Evolutionary conservation across 2,797 vertebrate genomes (phyloP), one percentile per base, ranked within the genome.

Genomic region (Hippoglossus hippoglossus): DNA sequence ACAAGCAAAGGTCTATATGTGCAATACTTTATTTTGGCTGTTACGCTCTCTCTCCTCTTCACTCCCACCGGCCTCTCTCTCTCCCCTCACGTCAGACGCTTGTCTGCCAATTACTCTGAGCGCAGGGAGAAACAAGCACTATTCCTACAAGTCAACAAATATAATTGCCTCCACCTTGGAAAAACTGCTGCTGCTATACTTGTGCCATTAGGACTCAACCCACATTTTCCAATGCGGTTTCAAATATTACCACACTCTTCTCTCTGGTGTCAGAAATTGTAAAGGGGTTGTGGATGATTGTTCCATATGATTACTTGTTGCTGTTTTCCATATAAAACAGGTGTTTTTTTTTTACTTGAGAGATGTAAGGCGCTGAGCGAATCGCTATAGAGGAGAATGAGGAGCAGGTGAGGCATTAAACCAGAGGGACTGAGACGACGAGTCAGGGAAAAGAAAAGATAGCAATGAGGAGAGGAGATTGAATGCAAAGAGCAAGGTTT

Each of bases 161-260:
- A 87, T 86, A 91, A 91, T 85, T 91, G 87, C 83, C 75, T 83
- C 60, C 65, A 76, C 76, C 79, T 71, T 70, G 78, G 81, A 87
- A 86, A 46, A 84, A 76, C 73, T 65, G 54, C 61, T 60, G 75
- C 75, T 81, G 73, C 71, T 83, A 70, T 79, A 77, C 84, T 79
- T 81, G 69, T 67, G 36, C 58, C n/a, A 26, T 81, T 77, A 72
- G 70, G 77, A 85, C 72, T 80, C 70, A 75, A 64, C 25, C 67
- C 44, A 68, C 18, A 64, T 71, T 89, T 86, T 81, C 75, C 75
- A 73, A 73, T 59, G 74, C 2, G 46, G 60, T 63, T 73, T 73
- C 50, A 12, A 59, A 72, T 71, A 73, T 67, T 25, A 79, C 62
- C 52, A 46, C 39, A 12, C 13, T 65, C 47, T 52, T 62, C 31